phyloP scores from a whole-genome alignment of 2,113 vertebrate genomes.

The Strix aluco region DNA sequence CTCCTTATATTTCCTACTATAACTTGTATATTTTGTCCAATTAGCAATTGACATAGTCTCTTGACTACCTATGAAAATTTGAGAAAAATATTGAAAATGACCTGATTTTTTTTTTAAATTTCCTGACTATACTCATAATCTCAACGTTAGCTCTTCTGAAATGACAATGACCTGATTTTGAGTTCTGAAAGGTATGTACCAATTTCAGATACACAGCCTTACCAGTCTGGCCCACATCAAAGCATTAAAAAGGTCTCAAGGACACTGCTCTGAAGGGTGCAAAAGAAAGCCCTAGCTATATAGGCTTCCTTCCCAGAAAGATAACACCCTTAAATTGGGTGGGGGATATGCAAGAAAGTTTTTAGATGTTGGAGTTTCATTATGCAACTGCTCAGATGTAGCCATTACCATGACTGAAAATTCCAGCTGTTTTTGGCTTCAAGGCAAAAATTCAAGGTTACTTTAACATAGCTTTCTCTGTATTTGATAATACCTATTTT shows the following conservation, averaged over 20 bases:
- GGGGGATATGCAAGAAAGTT: not conserved
- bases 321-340: not conserved
- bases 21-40: not conserved
- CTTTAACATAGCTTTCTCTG: constrained; percentile 11
- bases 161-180: not conserved
- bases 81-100: not conserved
- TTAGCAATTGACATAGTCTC: not conserved
- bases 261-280: not conserved
- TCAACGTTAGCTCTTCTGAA: not conserved
- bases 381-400: not conserved
- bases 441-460: constrained; percentile 5
- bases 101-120: not conserved
- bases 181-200: not conserved
- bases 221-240: not conserved
- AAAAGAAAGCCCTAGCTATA: not conserved
- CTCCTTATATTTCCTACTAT: not conserved
- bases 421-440: constrained; percentile 11
- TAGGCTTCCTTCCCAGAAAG: not conserved
- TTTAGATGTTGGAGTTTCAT: not conserved
- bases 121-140: not conserved
- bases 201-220: not conserved
- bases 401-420: not conserved
- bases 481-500: constrained; percentile 34
- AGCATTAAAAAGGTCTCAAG: not conserved
- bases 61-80: not conserved